These are phyloP conservation scores for Strigamia maritima DNA, from an alignment of 2,888 invertebrate species.

Conservation along the genomic window DNA sequence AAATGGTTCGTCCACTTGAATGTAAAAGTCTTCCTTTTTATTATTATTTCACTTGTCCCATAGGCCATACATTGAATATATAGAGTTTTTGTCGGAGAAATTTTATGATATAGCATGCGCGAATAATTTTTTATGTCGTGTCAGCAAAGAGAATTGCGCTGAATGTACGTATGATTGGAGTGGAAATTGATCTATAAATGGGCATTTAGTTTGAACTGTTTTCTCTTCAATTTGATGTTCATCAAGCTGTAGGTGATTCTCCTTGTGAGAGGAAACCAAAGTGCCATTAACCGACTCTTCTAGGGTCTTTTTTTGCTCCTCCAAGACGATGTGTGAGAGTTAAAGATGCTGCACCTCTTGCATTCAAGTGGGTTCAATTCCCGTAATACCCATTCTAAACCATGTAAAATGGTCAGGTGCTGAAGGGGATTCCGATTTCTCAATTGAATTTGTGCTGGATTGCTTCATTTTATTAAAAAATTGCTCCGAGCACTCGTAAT, in stretches of 20 bases:
- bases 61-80: background rate
- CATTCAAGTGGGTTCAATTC: constrained; percentile 34
- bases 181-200: constrained; percentile 33
- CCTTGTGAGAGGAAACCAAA: constrained; percentile 35
- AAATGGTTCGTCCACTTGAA: background rate
- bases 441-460: constrained; percentile 3
- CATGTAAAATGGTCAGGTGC: constrained; percentile 31
- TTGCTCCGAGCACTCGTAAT: background rate
- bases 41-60: background rate
- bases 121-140: background rate
- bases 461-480: background rate
- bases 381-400: background rate
- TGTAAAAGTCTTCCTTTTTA: background rate
- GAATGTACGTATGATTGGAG: background rate
- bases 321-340: constrained; percentile 19
- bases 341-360: constrained; percentile 28
- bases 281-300: constrained; percentile 28
- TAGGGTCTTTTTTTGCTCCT: background rate
- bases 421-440: background rate
- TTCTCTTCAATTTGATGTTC: constrained; percentile 38
- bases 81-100: background rate
- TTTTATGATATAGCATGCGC: background rate
- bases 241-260: constrained; percentile 36
- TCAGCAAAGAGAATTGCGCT: background rate
- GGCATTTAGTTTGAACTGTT: constrained; percentile 38